Percentiles rank a stretch among this genome's conserved stretches.
Conservation (phyloP, 2,113 vertebrate genomes). For the Anser cygnoides region DNA sequence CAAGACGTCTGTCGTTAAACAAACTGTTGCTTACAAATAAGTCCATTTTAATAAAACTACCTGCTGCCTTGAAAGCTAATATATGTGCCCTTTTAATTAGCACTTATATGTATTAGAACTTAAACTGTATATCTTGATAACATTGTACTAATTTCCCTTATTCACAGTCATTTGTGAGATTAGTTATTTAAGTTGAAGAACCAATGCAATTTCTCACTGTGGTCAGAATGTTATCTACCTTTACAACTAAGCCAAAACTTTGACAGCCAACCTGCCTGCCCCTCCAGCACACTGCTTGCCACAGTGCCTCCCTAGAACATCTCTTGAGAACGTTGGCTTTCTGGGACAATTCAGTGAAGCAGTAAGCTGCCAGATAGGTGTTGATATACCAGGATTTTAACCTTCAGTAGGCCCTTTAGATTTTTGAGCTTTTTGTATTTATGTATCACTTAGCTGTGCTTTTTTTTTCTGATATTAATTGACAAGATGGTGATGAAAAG, state of each 20-base stretch:
- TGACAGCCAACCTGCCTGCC: not conserved
- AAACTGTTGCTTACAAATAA: not conserved
- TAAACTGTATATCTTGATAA: not conserved
- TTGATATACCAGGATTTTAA: not conserved
- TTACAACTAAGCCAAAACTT: not conserved
- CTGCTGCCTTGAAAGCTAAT: not conserved
- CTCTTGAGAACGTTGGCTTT: not conserved
- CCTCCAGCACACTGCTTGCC: not conserved
- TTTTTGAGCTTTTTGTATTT: not conserved
- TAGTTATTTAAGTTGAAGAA: not conserved
- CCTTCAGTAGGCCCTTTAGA: not conserved
- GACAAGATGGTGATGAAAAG: not conserved
- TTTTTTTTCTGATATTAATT: not conserved
- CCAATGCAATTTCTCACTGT: not conserved
- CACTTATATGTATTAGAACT: not conserved
- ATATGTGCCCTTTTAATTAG: not conserved
- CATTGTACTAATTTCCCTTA: not conserved
- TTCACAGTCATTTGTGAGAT: not conserved
- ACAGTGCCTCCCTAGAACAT: not conserved
- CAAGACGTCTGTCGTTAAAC: not conserved
- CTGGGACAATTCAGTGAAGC: not conserved
- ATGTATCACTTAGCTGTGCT: not conserved
- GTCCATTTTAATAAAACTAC: not conserved
- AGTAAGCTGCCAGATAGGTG: not conserved
- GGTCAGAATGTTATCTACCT: not conserved